Percentiles rank a stretch among this genome's conserved stretches.
These are phyloP conservation scores for Cranoglanis bouderius DNA, from an alignment of 2,113 vertebrate species.

Conservation along the genomic window DNA sequence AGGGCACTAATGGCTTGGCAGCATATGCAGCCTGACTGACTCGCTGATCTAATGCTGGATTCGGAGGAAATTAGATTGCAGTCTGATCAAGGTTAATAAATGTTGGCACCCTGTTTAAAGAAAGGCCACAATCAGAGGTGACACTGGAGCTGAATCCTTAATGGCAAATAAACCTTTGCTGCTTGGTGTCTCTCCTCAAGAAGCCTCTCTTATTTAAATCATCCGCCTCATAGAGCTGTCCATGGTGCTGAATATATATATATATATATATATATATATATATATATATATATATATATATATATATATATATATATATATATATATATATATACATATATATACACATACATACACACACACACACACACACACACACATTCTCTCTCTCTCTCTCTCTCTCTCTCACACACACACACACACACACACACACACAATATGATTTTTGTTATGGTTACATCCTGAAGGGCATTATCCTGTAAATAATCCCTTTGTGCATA, in stretches of 20 bases:
- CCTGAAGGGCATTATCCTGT: not conserved
- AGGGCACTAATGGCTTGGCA: slow-evolving; percentile 30
- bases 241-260: slow-evolving; percentile 41
- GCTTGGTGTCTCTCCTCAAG: slow-evolving; percentile 15
- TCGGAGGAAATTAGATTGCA: slow-evolving; percentile 52
- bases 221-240: slow-evolving; percentile 31
- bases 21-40: slow-evolving; percentile 38
- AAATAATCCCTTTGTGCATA: not conserved
- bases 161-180: slow-evolving; percentile 35
- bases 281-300: no score
- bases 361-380: no score
- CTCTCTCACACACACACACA: no score
- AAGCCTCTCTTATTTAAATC: no score
- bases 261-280: no score
- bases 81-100: slow-evolving; percentile 53
- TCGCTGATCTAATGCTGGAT: slow-evolving; percentile 40
- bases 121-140: slow-evolving; percentile 24
- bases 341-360: no score
- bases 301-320: no score
- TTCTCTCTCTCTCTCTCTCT: no score
- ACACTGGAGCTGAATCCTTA: slow-evolving; percentile 31
- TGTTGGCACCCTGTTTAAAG: slow-evolving; percentile 39
- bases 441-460: not conserved
- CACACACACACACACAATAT: not conserved
- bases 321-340: no score